Percentiles rank a stretch among this genome's conserved stretches.
Conservation (phyloP, 1,140 invertebrate genomes). For the Sitodiplosis mosellana region DNA sequence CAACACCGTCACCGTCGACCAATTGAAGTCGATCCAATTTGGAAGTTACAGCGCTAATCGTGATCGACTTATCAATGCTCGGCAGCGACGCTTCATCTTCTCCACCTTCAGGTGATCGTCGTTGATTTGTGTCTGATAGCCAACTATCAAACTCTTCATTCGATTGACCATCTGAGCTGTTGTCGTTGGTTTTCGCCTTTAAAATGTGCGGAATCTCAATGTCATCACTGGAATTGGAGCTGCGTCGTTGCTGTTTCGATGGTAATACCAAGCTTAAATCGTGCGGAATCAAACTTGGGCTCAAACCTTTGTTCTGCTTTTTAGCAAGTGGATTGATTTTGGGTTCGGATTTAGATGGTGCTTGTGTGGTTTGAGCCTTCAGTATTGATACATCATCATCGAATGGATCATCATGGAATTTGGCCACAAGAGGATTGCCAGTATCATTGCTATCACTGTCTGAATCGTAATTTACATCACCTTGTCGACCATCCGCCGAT, state of each 20-base stretch:
- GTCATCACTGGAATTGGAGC: conserved; percentile 4
- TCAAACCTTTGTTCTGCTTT: background rate
- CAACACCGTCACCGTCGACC: background rate
- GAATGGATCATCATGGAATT: conserved; percentile 68
- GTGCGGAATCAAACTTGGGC: background rate
- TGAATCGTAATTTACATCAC: conserved; percentile 5
- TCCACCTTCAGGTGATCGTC: conserved; percentile 29
- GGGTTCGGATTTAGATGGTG: background rate
- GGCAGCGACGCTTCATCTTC: background rate
- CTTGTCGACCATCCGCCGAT: conserved; percentile 9
- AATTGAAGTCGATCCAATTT: background rate
- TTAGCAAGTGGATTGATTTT: conserved; percentile 7
- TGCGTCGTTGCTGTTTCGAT: background rate
- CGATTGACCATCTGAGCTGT: conserved; percentile 2
- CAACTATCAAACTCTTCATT: conserved; percentile 11
- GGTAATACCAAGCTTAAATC: background rate
- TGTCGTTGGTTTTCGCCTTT: conserved; percentile 5
- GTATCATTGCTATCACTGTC: conserved; percentile 48
- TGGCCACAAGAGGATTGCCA: conserved; percentile 69
- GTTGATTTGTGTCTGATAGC: conserved; percentile 24
- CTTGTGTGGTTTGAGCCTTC: conserved; percentile 17
- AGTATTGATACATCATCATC: conserved; percentile 27
- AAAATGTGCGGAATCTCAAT: conserved; percentile 7
- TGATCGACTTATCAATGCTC: background rate
- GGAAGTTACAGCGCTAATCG: background rate